phyloP scores from a whole-genome alignment of 2,888 invertebrate genomes.

The Tenthredo distinguenda region DNA sequence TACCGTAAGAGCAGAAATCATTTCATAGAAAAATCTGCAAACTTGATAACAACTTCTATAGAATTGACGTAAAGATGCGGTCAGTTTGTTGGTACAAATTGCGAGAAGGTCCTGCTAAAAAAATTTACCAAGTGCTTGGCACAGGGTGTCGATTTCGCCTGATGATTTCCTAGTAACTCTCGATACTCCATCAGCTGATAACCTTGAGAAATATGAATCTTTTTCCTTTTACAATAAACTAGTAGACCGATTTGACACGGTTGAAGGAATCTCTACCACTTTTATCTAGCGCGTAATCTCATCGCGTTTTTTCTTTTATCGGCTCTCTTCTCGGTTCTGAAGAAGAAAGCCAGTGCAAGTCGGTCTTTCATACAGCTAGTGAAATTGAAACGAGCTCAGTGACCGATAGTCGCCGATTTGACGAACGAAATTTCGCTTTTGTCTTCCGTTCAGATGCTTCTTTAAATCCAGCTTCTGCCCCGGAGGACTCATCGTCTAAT shows the following conservation, averaged over 20 bases:
- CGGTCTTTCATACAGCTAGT: neutral
- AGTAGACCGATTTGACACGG: neutral
- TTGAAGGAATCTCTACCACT: neutral
- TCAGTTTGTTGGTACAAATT: neutral
- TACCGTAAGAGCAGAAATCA: neutral
- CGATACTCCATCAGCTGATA: neutral
- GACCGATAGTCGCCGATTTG: neutral
- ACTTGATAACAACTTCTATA: neutral
- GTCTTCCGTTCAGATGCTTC: neutral
- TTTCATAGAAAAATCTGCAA: neutral
- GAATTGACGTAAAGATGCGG: neutral
- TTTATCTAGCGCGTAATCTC: neutral
- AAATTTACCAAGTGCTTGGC: neutral
- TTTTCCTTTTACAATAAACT: neutral
- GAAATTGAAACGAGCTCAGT: neutral
- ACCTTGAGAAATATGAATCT: neutral
- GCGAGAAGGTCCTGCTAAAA: neutral
- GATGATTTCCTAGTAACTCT: neutral
- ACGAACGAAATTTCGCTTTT: neutral
- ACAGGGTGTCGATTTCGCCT: neutral
- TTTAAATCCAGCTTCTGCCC: neutral
- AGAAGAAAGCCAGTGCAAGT: neutral
- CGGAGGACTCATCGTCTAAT: neutral
- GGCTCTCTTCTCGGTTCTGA: neutral
- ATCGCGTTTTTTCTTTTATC: neutral